Base-by-base conservation (phyloP, 2,113 vertebrate genomes). In the Callochromis pleurospilus region DNA sequence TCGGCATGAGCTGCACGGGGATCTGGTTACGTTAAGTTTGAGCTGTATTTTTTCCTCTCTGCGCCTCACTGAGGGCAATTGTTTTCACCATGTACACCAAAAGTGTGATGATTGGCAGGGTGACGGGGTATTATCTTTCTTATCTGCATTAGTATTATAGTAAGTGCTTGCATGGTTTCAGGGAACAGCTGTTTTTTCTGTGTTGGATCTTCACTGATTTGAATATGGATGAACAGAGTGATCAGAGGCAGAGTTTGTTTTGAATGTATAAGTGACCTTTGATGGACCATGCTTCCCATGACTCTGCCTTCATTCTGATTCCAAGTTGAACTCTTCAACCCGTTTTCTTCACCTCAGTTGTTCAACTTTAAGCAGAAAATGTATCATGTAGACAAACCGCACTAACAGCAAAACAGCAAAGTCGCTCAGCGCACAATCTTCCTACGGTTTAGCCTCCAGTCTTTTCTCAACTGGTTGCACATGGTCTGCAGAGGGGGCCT, bases 101-200 rank as follows among this genome's bases (percentile, higher is more conserved):
- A 80, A 24, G 31, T 94, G 91, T 96, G 90, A 93, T 94, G 86
- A 83, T 92, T 95, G 92, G 91, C 90, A 75, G 36, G 45, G 6
- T 12, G 49, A 68, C 1, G 13, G 36, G 36, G 85, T 55, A 82
- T 91, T 89, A 81, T 36, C 81, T 90, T 93, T 93, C 89, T 62
- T 47, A 80, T 90, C 84, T 86, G 33, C 80, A 86, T 68, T 55
- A 55, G 42, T 87, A 2, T 89, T 81, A 85, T 82, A 53, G 45
- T 75, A 87, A 90, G 79, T 40, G 12, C 33, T 33, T 15, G 3
- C 8, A 13, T 15, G 26, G 17, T 53, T 84, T 88, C 83, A 45
- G 73, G 77, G 80, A 92, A 90, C 12, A 58, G 51, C 19, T 83
- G 70, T 60, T 85, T 85, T 81, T 87, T 68, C 62, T 82, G 79